Evolutionary conservation across 2,797 vertebrate species (phyloP).

Genomic region (Spondyliosoma cantharus): DNA sequence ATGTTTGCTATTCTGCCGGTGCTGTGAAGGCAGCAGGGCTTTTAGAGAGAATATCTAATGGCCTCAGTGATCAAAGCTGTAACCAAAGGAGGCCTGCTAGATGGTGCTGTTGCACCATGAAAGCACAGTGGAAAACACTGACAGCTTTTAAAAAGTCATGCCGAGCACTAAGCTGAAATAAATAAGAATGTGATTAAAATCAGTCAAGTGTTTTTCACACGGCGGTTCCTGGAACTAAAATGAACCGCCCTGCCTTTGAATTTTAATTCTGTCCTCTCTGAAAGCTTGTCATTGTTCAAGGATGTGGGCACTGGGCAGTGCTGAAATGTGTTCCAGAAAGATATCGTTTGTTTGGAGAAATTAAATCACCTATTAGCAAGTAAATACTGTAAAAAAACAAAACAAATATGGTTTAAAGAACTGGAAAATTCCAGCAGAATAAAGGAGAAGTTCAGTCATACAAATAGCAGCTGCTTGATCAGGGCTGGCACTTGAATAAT

Average conservation of each 20-base stretch:
- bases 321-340: conserved; percentile 82
- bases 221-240: conserved; percentile 78
- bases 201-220: conserved; percentile 83
- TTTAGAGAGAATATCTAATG: conserved; percentile 48
- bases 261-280: conserved; percentile 80
- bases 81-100: conserved; percentile 60
- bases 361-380: conserved; percentile 79
- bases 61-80: conserved; percentile 17
- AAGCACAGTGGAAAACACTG: conserved; percentile 29
- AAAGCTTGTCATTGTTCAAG: conserved; percentile 81
- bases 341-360: conserved; percentile 79
- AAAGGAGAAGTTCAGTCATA: conserved; percentile 41
- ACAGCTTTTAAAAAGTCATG: conserved; percentile 62
- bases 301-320: conserved; percentile 74
- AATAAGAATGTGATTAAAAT: conserved; percentile 85
- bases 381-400: conserved; percentile 57
- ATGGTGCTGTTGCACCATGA: conserved; percentile 74
- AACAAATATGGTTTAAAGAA: conserved; percentile 63
- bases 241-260: conserved; percentile 79
- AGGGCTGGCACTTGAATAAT: conserved; percentile 30
- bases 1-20: conserved; percentile 56
- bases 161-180: conserved; percentile 77
- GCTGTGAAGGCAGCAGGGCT: conserved; percentile 45
- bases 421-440: conserved; percentile 43
- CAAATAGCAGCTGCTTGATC: conserved; percentile 44